Evolutionary conservation across 2,888 invertebrate genomes (phyloP), one percentile per base, ranked within the genome.

Genomic region (Tinea semifulvella): DNA sequence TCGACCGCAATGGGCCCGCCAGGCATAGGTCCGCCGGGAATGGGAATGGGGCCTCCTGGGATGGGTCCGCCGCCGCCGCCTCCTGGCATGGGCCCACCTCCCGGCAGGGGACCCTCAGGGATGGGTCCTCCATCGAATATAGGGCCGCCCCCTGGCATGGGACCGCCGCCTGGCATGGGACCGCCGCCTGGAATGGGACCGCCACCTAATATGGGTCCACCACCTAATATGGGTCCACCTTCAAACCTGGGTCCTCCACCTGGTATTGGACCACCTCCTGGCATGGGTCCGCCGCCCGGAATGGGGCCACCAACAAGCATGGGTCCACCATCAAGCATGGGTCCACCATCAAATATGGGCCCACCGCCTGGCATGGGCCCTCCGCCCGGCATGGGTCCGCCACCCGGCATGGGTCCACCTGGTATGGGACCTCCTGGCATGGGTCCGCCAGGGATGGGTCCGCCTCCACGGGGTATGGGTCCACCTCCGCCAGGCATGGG

Each of bases 261-360:
- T 2, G 47, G 45, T 4, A 47, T 49, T 42, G 47, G 50, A n/a
- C 50, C 48, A n/a, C 60, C 60, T 1, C 64, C 69, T 8, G 60
- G 68, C 53, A 71, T 74, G 68, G 42, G 46, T 10, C 50, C 49
- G 8, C 68, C 72, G 3, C 71, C 70, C 20, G 61, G 60, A 19
- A 72, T 74, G 68, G 70, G 70, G 68, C 61, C 62, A 18, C 57
- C 62, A 5, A 65, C 60, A 45, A 56, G 58, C 2, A 70, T 74
- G 71, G 73, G 7, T 11, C 14, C 7, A 11, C 13, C 10, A 7
- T 19, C 42, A 10, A 72, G 73, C 1, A 70, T 76, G 47, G 45
- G 44, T n/a, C 47, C 47, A 13, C 45, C 27, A 3, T 27, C 45
- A 8, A 35, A 35, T 1, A 46, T 46, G 46, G 42, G 42, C 67